Base-by-base conservation (phyloP, 2,888 invertebrate genomes). In the Quadriops clusia region DNA sequence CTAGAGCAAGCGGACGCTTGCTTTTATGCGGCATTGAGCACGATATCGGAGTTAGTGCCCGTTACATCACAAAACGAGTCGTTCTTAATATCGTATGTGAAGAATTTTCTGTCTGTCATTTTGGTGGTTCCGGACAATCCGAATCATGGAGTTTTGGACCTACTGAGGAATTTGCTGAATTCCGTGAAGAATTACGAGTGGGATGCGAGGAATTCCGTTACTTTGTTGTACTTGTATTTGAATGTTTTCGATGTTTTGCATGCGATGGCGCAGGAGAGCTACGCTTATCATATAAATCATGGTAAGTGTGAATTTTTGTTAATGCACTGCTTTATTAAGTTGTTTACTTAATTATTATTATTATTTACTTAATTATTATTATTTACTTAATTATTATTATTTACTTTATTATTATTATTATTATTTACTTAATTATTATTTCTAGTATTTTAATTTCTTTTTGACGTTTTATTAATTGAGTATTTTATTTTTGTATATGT, bases 1-100 rank as follows among this genome's bases (percentile, higher is more conserved):
- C 70, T 89, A 32, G 90, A 90, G 23, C 94, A 94, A 73, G 93
- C 87, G 33, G 94, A 95, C 65, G 86, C 90, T 2, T 91, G 90
- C 56, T 83, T 94, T 47, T 91, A 91, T 61, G 85, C 89, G 15
- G 78, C 89, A 0, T 70, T 95, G 10, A 74, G 73, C 36, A 63
- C 87, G 27, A 72, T 94, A 40, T 73, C 79, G 1, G 86, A 89
- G 43, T 66, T 90, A 49, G n/a, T n/a, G n/a, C n/a, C n/a, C n/a
- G n/a, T n/a, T n/a, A n/a, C n/a, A n/a, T 82, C 84, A 40, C 60
- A 74, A 51, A 75, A 82, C 0, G 83, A 89, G 49, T 64, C 68
- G 7, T 81, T 74, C 61, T 63, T 85, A 13, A 62, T 74, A 6
- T 70, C 75, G 0, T 79, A 81, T 46, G 53, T 83, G 9, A 77